A percentile compares a stretch with the other conserved stretches of the same genome.
These are phyloP conservation scores for Indri indri DNA, from an alignment of 2,113 vertebrate species.

Conservation along the genomic window DNA sequence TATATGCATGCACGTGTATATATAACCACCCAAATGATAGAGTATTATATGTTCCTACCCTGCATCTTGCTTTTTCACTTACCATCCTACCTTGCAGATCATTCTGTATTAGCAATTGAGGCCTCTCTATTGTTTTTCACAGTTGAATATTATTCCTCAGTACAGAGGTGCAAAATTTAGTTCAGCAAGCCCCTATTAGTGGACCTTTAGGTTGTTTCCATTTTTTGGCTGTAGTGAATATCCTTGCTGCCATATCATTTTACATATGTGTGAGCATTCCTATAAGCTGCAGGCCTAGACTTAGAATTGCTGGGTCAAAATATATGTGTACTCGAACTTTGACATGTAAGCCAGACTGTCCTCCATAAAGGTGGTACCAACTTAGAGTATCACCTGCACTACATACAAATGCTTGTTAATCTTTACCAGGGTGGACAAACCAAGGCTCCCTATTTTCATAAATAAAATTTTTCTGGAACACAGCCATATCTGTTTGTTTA, in stretches of 20 bases:
- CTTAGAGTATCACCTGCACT: not conserved
- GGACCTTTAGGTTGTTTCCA: not conserved
- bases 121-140: not conserved
- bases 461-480: not conserved
- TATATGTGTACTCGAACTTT: not conserved
- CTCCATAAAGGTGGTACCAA: not conserved
- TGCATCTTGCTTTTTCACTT: not conserved
- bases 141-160: not conserved
- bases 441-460: not conserved
- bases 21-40: not conserved
- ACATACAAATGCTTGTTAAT: not conserved
- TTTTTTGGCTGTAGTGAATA: not conserved
- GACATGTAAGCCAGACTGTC: not conserved
- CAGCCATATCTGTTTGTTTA: not conserved
- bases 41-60: not conserved
- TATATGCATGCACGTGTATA: no score
- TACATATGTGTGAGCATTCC: not conserved
- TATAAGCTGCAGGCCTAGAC: not conserved
- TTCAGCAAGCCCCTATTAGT: not conserved
- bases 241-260: not conserved
- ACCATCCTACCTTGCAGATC: not conserved
- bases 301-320: not conserved
- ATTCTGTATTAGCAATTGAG: not conserved
- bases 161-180: not conserved
- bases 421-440: not conserved